Evolutionary conservation across 2,113 vertebrate species (phyloP), one percentile per base, ranked within the genome.

Genomic region (Ptilorrhoa leucosticta): DNA sequence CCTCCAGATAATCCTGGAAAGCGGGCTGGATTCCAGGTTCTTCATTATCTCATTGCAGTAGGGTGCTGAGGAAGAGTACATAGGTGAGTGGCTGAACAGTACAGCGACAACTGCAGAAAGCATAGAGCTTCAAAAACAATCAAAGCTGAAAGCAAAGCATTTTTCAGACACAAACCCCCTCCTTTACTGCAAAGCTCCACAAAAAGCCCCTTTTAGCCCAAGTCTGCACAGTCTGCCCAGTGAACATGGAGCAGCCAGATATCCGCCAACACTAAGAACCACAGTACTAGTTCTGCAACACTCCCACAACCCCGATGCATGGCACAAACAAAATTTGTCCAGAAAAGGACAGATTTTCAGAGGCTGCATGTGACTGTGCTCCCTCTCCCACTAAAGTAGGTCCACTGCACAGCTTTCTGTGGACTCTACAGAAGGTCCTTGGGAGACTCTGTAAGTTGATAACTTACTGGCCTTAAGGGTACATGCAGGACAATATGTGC

Each of bases 1-100:
- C 90, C 98, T 98, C 99, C 99, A 99, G 87, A 99, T 99, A 98
- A 99, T 99, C 69, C 98, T 97, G 87, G 99, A 99, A 97, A 99
- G 98, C 1, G 99, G 99, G 95, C 98, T 99, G 23, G 99, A 99
- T 92, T 99, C 99, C 97, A 99, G 97, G 79, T 96, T 99, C 97
- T 97, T 98, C 97, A 99, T 99, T 94, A 99, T 80, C 31, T 98
- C 98, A 97, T 99, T 99, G 96, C 99, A 99, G 92, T 98, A 99
- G 7, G 99, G 99, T 83, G 99, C 99, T 99, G 66, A 35, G 75
- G 11, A 48, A 13, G 17, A 77, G 16, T 21, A 80, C 33, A 71
- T 13, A 31, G 18, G 15, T 79, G 35, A 92, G 37, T 14, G 9
- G 51, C 28, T 72, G 35, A 83, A 76, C 14, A 78, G 66, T 54